Conservation (phyloP, 2,797 vertebrate species). For the Lacerta viridis region DNA sequence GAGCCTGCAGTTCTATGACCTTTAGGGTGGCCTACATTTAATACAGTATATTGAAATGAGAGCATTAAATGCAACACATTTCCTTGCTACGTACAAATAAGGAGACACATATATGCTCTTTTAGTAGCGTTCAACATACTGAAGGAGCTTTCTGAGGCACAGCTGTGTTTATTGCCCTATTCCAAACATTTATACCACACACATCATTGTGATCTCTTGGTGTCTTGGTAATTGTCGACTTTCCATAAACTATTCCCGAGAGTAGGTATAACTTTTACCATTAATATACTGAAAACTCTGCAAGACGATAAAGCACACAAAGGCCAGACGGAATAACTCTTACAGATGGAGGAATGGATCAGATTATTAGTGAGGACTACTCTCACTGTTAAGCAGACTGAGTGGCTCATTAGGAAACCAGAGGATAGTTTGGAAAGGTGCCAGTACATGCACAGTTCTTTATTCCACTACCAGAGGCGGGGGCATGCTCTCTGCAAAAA, state of each 20-base stretch:
- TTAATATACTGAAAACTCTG: not conserved
- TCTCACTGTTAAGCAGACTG: not conserved
- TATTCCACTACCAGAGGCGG: not conserved
- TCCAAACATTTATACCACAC: not conserved
- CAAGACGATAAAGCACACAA: not conserved
- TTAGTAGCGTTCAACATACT: not conserved
- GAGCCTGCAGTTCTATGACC: conserved; percentile 13
- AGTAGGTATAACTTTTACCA: not conserved
- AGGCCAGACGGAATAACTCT: not conserved
- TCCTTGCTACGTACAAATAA: not conserved
- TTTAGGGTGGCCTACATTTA: conserved; percentile 21
- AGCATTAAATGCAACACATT: not conserved
- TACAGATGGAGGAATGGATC: not conserved
- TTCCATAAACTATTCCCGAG: conserved; percentile 9
- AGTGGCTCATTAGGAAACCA: not conserved
- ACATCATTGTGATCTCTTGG: not conserved
- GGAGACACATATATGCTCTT: not conserved
- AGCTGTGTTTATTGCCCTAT: conserved; percentile 4
- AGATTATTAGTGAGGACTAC: not conserved
- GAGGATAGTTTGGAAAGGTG: not conserved
- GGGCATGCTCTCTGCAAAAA: not conserved
- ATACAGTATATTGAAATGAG: conserved; percentile 8
- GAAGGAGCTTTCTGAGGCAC: not conserved
- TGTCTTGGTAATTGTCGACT: not conserved
- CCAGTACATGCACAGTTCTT: not conserved